Evolutionary conservation across 2,113 vertebrate species (phyloP).

Genomic region (Platycercus adscitus): DNA sequence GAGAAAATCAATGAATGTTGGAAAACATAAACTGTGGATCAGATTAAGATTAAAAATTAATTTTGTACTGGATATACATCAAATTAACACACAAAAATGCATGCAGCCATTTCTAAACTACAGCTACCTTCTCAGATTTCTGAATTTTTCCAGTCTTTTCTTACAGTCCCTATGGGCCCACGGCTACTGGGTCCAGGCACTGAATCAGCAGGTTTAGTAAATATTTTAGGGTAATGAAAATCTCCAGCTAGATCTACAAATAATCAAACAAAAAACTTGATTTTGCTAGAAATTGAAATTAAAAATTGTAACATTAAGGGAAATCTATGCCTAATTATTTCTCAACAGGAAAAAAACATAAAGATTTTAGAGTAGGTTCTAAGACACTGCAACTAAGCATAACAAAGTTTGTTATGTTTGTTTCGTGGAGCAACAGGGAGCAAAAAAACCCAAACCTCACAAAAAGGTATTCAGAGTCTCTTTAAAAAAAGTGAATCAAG

Average conservation of each 20-base stretch:
- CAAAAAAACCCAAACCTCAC: neutral
- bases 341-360: neutral
- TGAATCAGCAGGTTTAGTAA: neutral
- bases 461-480: neutral
- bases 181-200: neutral
- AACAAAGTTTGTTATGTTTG: neutral
- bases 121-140: neutral
- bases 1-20: neutral
- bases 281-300: neutral
- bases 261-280: neutral
- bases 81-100: neutral
- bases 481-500: neutral
- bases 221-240: neutral
- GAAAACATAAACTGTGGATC: neutral
- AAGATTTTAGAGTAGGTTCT: neutral
- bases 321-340: neutral
- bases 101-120: neutral
- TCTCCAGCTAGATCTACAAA: neutral
- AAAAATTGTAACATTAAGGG: neutral
- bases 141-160: neutral
- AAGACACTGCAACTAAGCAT: neutral
- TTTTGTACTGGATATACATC: neutral
- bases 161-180: neutral
- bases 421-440: neutral
- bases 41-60: neutral